Conservation (phyloP, 1,140 invertebrate species). For the Scaptodrosophila lebanonensis region DNA sequence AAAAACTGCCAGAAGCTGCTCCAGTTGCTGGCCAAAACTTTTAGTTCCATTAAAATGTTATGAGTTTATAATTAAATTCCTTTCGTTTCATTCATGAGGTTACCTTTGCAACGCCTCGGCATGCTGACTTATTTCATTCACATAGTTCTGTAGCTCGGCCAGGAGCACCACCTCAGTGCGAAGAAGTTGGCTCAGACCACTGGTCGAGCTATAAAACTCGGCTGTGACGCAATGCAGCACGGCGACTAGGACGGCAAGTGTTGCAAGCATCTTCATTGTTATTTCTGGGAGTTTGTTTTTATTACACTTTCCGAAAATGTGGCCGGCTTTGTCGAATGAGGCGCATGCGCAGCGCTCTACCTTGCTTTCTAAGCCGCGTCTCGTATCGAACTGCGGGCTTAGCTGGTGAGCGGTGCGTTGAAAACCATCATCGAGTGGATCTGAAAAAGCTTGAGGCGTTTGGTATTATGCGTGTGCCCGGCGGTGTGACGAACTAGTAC, state of each 20-base stretch:
- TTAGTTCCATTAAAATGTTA: neutral
- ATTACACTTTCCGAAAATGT: constrained; percentile 15
- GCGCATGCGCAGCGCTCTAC: too few species aligned
- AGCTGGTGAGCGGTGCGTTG: too few species aligned
- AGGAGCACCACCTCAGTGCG: constrained; percentile 91
- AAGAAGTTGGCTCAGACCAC: constrained; percentile 90
- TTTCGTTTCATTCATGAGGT: constrained; percentile 1
- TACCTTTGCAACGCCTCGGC: constrained; percentile 78
- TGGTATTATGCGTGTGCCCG: too few species aligned
- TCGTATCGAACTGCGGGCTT: constrained; percentile 52
- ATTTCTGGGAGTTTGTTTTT: too few species aligned
- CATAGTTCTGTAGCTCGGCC: constrained; percentile 87
- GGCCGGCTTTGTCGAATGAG: constrained; percentile 3
- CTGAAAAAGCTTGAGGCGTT: constrained; percentile 41
- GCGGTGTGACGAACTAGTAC: too few species aligned
- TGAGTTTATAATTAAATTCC: neutral
- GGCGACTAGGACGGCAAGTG: constrained; percentile 13
- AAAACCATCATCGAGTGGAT: too few species aligned
- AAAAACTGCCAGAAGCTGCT: too few species aligned
- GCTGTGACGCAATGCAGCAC: constrained; percentile 22
- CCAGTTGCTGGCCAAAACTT: constrained; percentile 5
- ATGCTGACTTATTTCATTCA: constrained; percentile 87
- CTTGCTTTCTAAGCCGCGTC: constrained; percentile 40
- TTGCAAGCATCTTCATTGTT: constrained; percentile 14
- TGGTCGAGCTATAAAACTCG: constrained; percentile 90